Percentiles rank a stretch among this genome's conserved stretches.
These are phyloP conservation scores for Acleris sparsana DNA, from an alignment of 2,888 invertebrate genomes.

Conservation along the genomic window DNA sequence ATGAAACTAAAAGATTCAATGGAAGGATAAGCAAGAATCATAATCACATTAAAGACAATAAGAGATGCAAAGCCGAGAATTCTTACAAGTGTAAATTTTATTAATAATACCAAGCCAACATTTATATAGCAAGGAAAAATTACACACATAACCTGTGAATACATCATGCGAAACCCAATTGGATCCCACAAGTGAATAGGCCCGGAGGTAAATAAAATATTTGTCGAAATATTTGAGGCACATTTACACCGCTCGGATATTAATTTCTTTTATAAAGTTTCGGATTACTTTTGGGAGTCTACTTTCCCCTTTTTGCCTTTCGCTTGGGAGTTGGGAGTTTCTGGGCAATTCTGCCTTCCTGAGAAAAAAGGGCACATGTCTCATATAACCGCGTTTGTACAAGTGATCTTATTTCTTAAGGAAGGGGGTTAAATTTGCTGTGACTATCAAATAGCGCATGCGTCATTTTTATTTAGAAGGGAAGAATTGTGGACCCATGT, in stretches of 20 bases:
- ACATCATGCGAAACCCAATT: constrained; percentile 19
- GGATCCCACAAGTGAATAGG: not conserved
- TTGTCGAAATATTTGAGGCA: constrained; percentile 3
- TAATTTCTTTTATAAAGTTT: constrained; percentile 33
- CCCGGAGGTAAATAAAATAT: constrained; percentile 11
- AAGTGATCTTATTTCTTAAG: too few relatives aligned
- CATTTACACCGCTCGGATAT: constrained; percentile 25
- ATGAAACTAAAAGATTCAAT: too few relatives aligned
- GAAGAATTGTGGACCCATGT: constrained; percentile 15
- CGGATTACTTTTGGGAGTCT: constrained; percentile 22
- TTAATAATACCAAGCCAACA: too few relatives aligned
- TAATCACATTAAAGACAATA: not conserved
- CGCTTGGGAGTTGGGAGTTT: constrained; percentile 28
- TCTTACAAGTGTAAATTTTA: not conserved
- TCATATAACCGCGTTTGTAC: too few relatives aligned
- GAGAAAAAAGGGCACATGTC: too few relatives aligned
- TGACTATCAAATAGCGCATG: too few relatives aligned
- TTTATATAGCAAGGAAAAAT: not conserved
- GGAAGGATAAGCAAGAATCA: not conserved
- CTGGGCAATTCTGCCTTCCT: not conserved
- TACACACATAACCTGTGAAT: constrained; percentile 8
- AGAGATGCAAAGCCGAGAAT: too few relatives aligned
- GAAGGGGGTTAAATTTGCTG: too few relatives aligned
- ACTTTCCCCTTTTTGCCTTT: constrained; percentile 21
- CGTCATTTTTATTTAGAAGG: too few relatives aligned